Base-by-base conservation (phyloP, 2,888 invertebrate genomes). In the Stenurella melanura region DNA sequence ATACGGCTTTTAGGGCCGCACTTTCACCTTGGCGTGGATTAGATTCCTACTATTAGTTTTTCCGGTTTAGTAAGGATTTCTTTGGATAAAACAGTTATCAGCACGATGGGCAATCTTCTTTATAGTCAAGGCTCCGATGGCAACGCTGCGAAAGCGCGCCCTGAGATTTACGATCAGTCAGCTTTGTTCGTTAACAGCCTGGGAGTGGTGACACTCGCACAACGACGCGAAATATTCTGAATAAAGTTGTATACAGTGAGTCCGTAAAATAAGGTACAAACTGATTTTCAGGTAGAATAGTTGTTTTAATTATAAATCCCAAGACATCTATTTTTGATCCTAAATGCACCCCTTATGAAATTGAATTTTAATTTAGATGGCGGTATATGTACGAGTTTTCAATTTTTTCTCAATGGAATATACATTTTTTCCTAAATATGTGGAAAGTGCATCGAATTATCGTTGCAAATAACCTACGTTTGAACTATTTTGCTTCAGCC, bases 81-180 rank as follows among this genome's bases (percentile, higher is more conserved):
- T 75, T 72, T 69, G 78, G 78, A 76, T 80, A 78, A 78, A 80
- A 78, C 80, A 80, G 80, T 80, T 80, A 78, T 80, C 78, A 78
- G 77, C 77, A 73, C 75, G 74, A 77, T 73, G 75, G 75, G 80
- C 80, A 78, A 80, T 80, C 75, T 80, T 78, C 80, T 80, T 80
- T 80, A 80, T 78, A 73, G 80, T 75, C 73, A 75, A 78, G 76
- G 77, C 78, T 76, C 71, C 75, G 57, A 73, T 77, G 78, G 78
- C 80, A 78, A 78, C 76, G 76, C 64, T 54, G 73, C 71, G 78
- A 34, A 34, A 18, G 34, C n/a, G 63, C 75, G 76, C 74, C 70
- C 70, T 42, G 60, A 78, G 80, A 80, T 80, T 80, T 80, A 80
- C 78, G 78, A 75, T 77, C 78, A 75, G 75, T 77, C 76, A 78